phyloP scores from a whole-genome alignment of 2,113 vertebrate species.

The Aleadryas rufinucha region DNA sequence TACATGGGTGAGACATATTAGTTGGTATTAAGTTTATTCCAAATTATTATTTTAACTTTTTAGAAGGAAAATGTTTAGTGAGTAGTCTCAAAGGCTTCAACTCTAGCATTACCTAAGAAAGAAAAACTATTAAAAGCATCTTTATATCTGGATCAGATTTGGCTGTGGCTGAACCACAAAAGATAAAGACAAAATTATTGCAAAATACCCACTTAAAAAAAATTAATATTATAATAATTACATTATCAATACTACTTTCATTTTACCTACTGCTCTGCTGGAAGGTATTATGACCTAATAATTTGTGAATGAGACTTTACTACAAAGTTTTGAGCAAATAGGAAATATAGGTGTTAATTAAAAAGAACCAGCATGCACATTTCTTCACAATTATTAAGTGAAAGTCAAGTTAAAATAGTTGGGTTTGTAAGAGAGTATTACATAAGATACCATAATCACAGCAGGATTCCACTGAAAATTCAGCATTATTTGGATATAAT shows the following conservation, averaged over 20 bases:
- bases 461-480: background rate
- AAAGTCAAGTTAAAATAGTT: background rate
- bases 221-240: background rate
- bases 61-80: background rate
- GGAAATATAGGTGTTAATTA: background rate
- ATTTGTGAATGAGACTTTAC: background rate
- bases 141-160: background rate
- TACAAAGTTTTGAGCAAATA: background rate
- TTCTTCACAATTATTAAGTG: background rate
- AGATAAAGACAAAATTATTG: background rate
- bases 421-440: background rate
- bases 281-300: background rate
- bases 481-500: background rate
- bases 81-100: background rate
- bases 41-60: background rate
- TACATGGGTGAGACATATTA: background rate
- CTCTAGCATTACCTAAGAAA: background rate
- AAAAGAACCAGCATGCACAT: background rate
- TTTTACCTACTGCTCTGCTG: background rate
- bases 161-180: background rate
- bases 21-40: background rate
- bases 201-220: background rate
- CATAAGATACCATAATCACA: background rate
- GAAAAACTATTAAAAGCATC: background rate
- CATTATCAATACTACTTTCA: background rate